These are phyloP conservation scores for Limanda limanda DNA, from an alignment of 2,113 vertebrate genomes.

Conservation along the genomic window DNA sequence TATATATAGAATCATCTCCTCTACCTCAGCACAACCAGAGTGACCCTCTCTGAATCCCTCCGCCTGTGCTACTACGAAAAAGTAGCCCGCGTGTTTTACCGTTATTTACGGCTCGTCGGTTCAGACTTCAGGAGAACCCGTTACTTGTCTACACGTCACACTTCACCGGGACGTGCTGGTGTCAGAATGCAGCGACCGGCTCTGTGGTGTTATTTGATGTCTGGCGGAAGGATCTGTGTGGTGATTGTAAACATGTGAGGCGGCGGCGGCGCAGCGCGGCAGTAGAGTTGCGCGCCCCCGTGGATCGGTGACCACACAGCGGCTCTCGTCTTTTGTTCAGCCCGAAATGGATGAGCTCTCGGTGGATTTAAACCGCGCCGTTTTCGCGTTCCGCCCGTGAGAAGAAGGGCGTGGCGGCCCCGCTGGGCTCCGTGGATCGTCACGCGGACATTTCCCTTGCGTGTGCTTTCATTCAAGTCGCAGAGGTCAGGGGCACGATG, in stretches of 20 bases:
- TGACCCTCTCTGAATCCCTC: slow-evolving; percentile 1
- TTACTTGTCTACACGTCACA: fast-evolving
- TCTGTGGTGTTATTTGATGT: neutral
- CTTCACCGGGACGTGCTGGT: fast-evolving
- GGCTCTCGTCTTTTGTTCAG: fast-evolving
- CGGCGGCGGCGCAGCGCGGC: neutral
- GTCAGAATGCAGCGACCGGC: fast-evolving
- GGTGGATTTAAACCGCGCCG: neutral
- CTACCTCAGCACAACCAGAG: neutral
- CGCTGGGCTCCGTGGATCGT: neutral
- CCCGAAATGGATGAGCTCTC: neutral
- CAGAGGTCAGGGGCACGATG: slow-evolving; percentile 65
- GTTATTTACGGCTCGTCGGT: neutral
- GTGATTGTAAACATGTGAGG: slow-evolving; percentile 20
- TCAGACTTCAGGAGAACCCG: neutral
- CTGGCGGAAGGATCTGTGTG: slow-evolving; percentile 49
- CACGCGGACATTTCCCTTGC: neutral
- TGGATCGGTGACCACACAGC: neutral
- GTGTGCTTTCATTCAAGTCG: neutral
- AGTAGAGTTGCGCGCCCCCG: slow-evolving; percentile 15
- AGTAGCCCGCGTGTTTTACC: slow-evolving; percentile 12
- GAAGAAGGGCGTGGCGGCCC: neutral
- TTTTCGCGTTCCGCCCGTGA: neutral
- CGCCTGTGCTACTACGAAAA: slow-evolving; percentile 32
- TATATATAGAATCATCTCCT: neutral